These are phyloP conservation scores for Cyanocitta stelleri DNA, from an alignment of 2,113 vertebrate genomes.

Conservation along the genomic window DNA sequence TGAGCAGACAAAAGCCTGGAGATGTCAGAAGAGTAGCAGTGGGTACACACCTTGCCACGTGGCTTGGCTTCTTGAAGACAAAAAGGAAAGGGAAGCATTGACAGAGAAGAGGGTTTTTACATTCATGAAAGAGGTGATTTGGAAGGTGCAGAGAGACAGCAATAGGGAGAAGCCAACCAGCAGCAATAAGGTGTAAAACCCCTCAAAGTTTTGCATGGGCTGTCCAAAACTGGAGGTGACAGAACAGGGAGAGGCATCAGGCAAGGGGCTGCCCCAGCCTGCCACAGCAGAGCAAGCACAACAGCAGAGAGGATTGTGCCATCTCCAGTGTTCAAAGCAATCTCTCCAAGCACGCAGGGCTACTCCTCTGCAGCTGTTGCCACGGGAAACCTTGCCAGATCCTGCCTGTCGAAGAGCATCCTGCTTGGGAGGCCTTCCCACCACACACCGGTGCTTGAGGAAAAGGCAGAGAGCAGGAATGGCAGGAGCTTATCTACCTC, in stretches of 20 bases:
- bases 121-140: background rate
- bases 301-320: background rate
- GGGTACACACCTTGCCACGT: background rate
- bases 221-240: background rate
- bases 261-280: background rate
- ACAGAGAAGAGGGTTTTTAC: background rate
- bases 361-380: conserved; percentile 23
- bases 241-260: background rate
- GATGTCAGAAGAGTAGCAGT: background rate
- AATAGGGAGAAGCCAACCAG: background rate
- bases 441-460: background rate
- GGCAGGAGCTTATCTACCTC: conserved; percentile 50
- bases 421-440: background rate
- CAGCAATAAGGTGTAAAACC: background rate
- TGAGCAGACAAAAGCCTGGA: background rate
- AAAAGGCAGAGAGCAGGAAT: background rate
- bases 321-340: background rate
- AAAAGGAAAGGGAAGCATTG: background rate
- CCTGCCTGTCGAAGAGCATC: conserved; percentile 1
- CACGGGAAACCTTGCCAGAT: conserved; percentile 28
- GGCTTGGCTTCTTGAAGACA: background rate
- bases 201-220: background rate
- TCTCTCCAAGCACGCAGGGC: background rate
- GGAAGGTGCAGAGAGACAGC: background rate
- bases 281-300: background rate